Conservation (phyloP, 2,113 vertebrate species). For the Colius striatus region DNA sequence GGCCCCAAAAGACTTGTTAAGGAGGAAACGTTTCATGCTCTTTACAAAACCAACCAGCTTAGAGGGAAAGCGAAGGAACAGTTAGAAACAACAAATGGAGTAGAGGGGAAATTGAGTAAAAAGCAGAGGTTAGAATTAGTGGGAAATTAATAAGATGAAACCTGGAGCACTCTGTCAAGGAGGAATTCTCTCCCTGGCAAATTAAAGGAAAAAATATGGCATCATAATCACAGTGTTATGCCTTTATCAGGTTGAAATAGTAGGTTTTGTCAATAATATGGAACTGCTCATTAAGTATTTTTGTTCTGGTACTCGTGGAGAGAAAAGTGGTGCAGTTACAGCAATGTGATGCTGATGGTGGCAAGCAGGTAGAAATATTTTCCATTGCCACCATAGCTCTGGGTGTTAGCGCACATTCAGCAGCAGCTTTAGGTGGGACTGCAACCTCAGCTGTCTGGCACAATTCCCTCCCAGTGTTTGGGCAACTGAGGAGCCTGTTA, state of each 20-base stretch:
- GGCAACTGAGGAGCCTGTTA: background rate
- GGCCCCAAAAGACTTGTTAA: background rate
- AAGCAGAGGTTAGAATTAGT: background rate
- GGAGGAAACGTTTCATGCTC: background rate
- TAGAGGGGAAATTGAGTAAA: background rate
- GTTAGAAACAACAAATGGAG: background rate
- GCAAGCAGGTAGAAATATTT: background rate
- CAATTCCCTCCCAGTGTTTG: accelerated
- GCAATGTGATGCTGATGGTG: background rate
- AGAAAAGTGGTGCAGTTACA: background rate
- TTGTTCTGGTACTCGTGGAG: background rate
- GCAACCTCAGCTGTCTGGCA: background rate
- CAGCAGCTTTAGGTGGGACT: background rate
- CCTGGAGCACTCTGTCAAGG: background rate
- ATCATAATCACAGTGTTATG: background rate
- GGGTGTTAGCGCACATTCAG: background rate
- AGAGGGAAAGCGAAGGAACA: background rate
- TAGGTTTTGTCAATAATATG: background rate
- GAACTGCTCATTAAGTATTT: background rate
- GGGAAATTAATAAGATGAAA: background rate
- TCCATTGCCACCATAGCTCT: background rate
- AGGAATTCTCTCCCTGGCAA: background rate
- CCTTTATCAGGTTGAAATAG: background rate
- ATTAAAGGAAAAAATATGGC: background rate
- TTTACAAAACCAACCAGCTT: background rate